These are phyloP conservation scores for Agrotis ipsilon DNA, from an alignment of 2,888 invertebrate genomes.

Conservation along the genomic window DNA sequence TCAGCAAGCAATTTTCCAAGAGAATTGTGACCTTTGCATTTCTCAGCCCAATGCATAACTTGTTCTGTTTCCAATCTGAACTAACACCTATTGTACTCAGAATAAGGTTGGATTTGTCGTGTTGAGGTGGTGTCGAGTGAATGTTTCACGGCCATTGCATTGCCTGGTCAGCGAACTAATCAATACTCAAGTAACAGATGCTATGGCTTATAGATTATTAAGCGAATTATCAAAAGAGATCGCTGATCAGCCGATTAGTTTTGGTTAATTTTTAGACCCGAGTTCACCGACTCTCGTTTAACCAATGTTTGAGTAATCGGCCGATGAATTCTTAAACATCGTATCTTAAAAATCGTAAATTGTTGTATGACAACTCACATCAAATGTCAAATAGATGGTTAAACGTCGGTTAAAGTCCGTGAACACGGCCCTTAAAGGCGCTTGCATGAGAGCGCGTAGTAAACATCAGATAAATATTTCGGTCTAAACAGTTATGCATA, in stretches of 20 bases:
- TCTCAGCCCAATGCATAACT: conserved; percentile 66
- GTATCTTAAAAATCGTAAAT: no score
- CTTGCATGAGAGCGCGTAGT: no score
- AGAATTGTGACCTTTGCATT: conserved; percentile 75
- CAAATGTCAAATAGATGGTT: no score
- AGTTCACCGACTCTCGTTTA: no score
- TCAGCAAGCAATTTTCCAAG: conserved; percentile 74
- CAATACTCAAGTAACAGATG: conserved; percentile 63
- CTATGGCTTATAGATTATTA: conserved; percentile 45
- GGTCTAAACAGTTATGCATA: no score
- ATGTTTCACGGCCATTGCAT: conserved; percentile 78
- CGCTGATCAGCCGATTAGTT: conserved; percentile 16
- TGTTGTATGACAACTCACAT: no score
- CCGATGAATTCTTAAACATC: no score
- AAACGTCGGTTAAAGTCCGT: no score
- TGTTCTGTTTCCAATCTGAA: conserved; percentile 39
- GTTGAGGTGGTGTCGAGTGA: conserved; percentile 48
- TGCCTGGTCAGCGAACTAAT: conserved; percentile 67
- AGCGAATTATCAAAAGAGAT: conserved; percentile 17
- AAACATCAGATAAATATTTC: no score
- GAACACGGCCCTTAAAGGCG: no score
- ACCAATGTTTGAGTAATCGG: no score
- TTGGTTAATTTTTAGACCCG: conserved; percentile 13
- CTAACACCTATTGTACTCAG: conserved; percentile 25
- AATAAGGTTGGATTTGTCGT: conserved; percentile 61